Percentiles rank a stretch among this genome's conserved stretches.
Evolutionary conservation across 2,113 vertebrate species (phyloP).

Genomic region (Mohoua ochrocephala): DNA sequence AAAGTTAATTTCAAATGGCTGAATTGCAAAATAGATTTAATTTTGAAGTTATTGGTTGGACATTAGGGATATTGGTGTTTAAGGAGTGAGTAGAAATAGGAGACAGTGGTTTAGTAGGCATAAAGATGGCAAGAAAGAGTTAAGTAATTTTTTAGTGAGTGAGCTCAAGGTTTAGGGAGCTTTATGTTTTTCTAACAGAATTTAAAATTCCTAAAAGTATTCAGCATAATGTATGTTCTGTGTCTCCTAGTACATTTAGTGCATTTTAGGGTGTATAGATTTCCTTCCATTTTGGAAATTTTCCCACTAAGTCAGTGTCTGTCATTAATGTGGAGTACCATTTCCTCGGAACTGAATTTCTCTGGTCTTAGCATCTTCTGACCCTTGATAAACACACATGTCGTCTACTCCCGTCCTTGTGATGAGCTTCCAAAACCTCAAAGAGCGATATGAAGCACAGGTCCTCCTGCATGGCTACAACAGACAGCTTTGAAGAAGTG

Average conservation of each 20-base stretch:
- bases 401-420: neutral
- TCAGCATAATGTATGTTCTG: neutral
- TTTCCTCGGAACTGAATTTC: neutral
- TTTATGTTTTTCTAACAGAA: neutral
- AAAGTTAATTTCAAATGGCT: neutral
- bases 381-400: neutral
- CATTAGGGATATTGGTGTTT: neutral
- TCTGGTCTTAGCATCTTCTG: neutral
- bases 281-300: neutral
- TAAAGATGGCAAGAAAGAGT: neutral
- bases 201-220: neutral
- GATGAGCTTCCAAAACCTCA: neutral
- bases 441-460: accelerated
- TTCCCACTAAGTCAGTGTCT: neutral
- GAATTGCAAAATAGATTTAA: neutral
- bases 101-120: neutral
- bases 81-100: neutral
- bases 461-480: neutral
- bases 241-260: neutral
- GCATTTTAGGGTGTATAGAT: neutral
- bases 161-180: neutral
- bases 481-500: neutral
- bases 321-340: neutral
- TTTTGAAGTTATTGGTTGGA: neutral
- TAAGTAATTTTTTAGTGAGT: neutral